These are phyloP conservation scores for Leucozona laternaria DNA, from an alignment of 2,888 invertebrate genomes.

Conservation along the genomic window DNA sequence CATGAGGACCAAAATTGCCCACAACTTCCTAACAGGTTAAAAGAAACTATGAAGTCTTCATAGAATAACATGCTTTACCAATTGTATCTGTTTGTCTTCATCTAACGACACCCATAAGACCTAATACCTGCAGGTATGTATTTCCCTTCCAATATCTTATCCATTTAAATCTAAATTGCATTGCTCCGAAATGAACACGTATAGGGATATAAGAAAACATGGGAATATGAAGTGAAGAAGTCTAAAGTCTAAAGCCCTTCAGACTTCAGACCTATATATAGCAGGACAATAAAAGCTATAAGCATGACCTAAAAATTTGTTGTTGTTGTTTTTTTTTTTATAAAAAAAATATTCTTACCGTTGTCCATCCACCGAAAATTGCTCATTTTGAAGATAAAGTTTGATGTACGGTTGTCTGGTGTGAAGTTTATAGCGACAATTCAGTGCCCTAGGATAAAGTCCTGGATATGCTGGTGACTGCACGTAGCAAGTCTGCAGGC, in stretches of 20 bases:
- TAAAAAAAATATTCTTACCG: slow-evolving; percentile 80
- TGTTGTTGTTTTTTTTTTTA: not conserved
- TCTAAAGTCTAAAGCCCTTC: not conserved
- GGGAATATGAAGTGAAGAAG: not conserved
- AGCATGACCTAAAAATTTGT: slow-evolving; percentile 39
- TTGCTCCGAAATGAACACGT: slow-evolving; percentile 6
- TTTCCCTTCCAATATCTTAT: slow-evolving; percentile 2
- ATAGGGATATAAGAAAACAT: not conserved
- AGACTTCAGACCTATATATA: not conserved
- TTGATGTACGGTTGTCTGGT: slow-evolving; percentile 95
- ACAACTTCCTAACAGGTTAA: not conserved
- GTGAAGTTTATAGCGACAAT: slow-evolving; percentile 95
- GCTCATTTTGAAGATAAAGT: slow-evolving; percentile 95
- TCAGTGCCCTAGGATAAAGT: slow-evolving; percentile 94
- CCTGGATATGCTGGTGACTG: slow-evolving; percentile 97
- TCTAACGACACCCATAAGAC: not conserved
- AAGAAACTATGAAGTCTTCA: not conserved
- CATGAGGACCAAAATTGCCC: not conserved
- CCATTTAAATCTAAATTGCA: slow-evolving; percentile 34
- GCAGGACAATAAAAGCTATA: not conserved
- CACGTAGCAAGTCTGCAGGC: slow-evolving; percentile 96
- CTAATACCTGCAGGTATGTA: not conserved
- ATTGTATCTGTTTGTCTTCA: slow-evolving; percentile 13
- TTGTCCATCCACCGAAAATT: slow-evolving; percentile 97
- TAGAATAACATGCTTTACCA: not conserved